A percentile compares a stretch with the other conserved stretches of the same genome.
Conservation (phyloP, 1,140 invertebrate genomes). For the Formica exsecta region DNA sequence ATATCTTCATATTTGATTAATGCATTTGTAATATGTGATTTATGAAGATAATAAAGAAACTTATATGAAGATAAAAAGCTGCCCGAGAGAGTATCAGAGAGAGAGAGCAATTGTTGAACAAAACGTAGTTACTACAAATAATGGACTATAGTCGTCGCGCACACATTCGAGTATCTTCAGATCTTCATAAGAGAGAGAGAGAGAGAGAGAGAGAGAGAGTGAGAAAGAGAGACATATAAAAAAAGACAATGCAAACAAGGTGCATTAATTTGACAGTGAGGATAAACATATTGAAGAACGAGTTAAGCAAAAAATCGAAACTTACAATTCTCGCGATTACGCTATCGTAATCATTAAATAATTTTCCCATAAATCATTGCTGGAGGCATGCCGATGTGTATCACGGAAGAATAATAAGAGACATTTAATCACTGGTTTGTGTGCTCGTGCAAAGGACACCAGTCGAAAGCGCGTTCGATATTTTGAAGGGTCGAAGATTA, state of each 20-base stretch:
- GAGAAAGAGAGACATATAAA: not conserved
- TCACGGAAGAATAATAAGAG: conserved; percentile 43
- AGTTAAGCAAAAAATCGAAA: no score
- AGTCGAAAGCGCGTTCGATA: not conserved
- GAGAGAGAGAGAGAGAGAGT: no score
- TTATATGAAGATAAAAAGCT: not conserved
- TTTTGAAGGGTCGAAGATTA: not conserved
- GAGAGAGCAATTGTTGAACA: no score
- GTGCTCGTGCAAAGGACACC: not conserved
- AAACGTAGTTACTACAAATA: not conserved
- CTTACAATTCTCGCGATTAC: not conserved
- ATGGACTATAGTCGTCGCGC: no score
- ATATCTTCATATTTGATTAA: not conserved
- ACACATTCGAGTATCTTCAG: no score
- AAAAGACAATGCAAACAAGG: not conserved
- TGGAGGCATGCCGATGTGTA: conserved; percentile 27
- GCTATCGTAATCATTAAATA: conserved; percentile 61
- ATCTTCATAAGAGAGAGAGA: no score
- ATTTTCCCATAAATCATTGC: conserved; percentile 35
- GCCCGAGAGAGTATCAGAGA: not conserved
- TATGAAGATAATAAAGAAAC: not conserved
- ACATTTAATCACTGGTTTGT: conserved; percentile 11
- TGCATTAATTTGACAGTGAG: no score
- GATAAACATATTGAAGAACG: no score
- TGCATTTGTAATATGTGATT: not conserved